Conservation (phyloP, 2,888 invertebrate species). For the Myopa tessellatipennis region DNA sequence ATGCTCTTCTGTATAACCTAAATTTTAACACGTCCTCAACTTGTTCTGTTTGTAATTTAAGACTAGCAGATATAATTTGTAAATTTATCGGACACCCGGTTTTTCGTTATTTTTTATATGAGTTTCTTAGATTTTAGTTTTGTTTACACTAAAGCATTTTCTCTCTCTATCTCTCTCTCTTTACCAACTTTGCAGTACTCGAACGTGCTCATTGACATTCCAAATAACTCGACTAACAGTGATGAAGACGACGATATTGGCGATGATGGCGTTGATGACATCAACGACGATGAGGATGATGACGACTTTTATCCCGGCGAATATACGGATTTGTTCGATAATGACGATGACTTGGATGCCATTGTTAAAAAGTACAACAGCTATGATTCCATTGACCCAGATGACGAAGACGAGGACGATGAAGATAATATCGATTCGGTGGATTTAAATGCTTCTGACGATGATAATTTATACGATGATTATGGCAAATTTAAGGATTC, state of each 20-base stretch:
- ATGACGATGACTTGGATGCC: slow-evolving; percentile 37
- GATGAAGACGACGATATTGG: slow-evolving; percentile 47
- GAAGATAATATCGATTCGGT: slow-evolving; percentile 46
- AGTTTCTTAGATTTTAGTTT: no score
- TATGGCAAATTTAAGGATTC: slow-evolving; percentile 57
- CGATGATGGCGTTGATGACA: slow-evolving; percentile 34
- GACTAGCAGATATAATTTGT: no score
- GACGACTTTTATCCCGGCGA: slow-evolving; percentile 44
- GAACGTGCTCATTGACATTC: slow-evolving; percentile 58
- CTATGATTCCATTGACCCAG: slow-evolving; percentile 37
- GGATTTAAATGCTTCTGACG: slow-evolving; percentile 50
- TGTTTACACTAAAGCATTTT: not conserved
- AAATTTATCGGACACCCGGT: no score
- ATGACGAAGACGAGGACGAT: slow-evolving; percentile 42
- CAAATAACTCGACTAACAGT: slow-evolving; percentile 50
- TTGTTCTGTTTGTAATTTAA: no score
- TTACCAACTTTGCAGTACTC: slow-evolving; percentile 53
- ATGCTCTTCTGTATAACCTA: no score
- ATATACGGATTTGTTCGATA: slow-evolving; percentile 44
- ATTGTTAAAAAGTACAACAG: slow-evolving; percentile 26
- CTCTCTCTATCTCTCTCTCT: not conserved
- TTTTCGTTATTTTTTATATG: no score
- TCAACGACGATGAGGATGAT: slow-evolving; percentile 41
- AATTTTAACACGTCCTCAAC: no score
- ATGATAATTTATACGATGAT: slow-evolving; percentile 61